Evolutionary conservation across 2,113 vertebrate genomes (phyloP).

Genomic region (Talpa occidentalis): DNA sequence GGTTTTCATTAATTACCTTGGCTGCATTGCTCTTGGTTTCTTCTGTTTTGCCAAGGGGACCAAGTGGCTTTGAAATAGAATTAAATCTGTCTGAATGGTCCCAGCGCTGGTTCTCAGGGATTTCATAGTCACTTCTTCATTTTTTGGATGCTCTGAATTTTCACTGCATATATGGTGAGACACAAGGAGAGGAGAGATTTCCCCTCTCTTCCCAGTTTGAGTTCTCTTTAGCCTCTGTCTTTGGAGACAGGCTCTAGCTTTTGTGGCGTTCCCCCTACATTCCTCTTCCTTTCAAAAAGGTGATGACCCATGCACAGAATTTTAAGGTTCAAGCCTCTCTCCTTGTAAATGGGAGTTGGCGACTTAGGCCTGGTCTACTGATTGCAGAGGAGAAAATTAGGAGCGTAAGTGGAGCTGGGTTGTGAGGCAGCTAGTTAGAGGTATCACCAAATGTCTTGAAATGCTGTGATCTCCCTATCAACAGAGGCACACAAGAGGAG

Average conservation of each 20-base stretch:
- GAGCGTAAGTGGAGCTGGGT: neutral
- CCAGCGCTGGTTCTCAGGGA: neutral
- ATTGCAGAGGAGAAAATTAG: neutral
- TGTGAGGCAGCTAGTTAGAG: neutral
- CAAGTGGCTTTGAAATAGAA: constrained; percentile 47
- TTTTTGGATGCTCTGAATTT: constrained; percentile 22
- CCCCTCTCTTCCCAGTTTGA: neutral
- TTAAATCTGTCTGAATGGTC: constrained; percentile 1
- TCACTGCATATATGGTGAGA: neutral
- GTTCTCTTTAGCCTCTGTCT: neutral
- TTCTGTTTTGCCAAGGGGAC: constrained; percentile 3
- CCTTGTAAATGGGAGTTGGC: neutral
- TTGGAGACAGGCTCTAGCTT: neutral
- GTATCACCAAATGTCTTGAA: neutral
- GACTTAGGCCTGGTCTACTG: neutral
- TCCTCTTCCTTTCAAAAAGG: neutral
- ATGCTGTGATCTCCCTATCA: neutral
- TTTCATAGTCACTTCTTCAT: neutral
- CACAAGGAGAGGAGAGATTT: neutral
- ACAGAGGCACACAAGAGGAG: neutral
- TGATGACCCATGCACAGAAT: neutral
- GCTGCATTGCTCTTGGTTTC: neutral
- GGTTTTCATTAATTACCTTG: constrained; percentile 19
- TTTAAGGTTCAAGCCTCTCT: neutral
- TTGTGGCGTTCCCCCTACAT: neutral